Conservation (phyloP, 1,140 invertebrate genomes). For the Brachionus rubens region DNA sequence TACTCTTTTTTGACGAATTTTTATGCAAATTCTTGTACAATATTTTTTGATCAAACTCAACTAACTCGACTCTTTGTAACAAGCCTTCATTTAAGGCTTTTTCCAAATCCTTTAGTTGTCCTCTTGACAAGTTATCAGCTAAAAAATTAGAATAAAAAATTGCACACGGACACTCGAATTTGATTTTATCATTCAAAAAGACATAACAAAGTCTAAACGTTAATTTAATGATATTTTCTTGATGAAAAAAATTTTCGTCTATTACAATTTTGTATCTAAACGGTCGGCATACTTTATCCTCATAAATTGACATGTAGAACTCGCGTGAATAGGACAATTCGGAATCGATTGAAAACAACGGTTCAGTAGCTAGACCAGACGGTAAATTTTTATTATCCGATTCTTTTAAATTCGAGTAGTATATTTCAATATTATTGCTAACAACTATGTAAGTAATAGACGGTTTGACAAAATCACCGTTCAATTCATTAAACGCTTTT, state of each 20-base stretch:
- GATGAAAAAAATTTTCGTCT: slow-evolving; percentile 26
- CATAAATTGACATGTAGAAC: neutral
- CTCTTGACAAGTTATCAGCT: neutral
- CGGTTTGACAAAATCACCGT: neutral
- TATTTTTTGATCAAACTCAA: neutral
- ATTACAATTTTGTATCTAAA: slow-evolving; percentile 20
- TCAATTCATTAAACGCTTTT: slow-evolving; percentile 10
- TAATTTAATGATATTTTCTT: slow-evolving; percentile 1
- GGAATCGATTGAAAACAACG: neutral
- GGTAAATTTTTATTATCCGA: neutral
- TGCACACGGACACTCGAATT: slow-evolving; percentile 22
- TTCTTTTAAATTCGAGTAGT: neutral
- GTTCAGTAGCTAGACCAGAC: neutral
- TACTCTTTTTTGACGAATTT: neutral
- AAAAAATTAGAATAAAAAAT: slow-evolving; percentile 15
- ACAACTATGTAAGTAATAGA: slow-evolving; percentile 7
- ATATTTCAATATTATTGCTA: neutral
- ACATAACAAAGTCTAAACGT: slow-evolving; percentile 23
- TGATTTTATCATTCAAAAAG: neutral
- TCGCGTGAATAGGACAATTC: neutral
- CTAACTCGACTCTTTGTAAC: neutral
- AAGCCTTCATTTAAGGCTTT: neutral
- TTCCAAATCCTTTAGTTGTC: neutral
- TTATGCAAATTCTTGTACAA: neutral
- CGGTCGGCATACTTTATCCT: neutral